phyloP scores from a whole-genome alignment of 2,888 invertebrate species.

The Machimus rusticus region DNA sequence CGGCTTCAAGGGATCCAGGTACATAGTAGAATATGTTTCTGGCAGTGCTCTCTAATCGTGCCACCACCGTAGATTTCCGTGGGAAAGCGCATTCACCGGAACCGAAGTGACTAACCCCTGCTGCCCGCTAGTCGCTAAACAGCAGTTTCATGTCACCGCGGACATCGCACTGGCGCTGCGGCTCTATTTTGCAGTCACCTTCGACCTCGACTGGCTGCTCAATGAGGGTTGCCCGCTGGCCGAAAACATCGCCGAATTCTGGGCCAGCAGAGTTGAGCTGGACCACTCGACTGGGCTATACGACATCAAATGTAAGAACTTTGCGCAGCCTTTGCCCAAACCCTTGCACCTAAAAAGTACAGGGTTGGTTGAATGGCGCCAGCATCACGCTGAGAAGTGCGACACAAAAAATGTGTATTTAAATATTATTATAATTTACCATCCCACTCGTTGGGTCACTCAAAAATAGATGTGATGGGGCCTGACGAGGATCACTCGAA shows the following conservation, averaged over 20 bases:
- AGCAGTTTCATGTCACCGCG: conserved; percentile 68
- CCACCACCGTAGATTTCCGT: conserved; percentile 64
- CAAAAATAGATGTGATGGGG: conserved; percentile 66
- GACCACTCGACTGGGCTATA: conserved; percentile 64
- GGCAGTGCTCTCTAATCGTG: neutral
- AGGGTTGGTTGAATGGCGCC: too few species aligned
- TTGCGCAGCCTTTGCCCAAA: neutral
- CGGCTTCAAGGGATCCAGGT: conserved; percentile 68
- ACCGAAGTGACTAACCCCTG: conserved; percentile 69
- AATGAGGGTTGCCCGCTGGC: conserved; percentile 67
- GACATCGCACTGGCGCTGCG: conserved; percentile 67
- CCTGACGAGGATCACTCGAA: conserved; percentile 70
- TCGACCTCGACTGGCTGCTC: conserved; percentile 56
- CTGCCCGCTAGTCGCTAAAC: conserved; percentile 67
- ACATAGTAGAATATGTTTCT: neutral
- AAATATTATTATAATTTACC: neutral
- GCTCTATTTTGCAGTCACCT: conserved; percentile 54
- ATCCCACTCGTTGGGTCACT: neutral
- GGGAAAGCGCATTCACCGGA: conserved; percentile 72
- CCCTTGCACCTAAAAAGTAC: too few species aligned
- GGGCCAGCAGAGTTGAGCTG: conserved; percentile 67
- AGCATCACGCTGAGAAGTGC: too few species aligned
- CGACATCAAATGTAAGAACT: conserved; percentile 64
- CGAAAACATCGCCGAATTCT: conserved; percentile 68
- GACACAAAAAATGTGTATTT: too few species aligned